Evolutionary conservation across 2,113 vertebrate species (phyloP), one percentile per base, ranked within the genome.

Genomic region (Camarhynchus parvulus): DNA sequence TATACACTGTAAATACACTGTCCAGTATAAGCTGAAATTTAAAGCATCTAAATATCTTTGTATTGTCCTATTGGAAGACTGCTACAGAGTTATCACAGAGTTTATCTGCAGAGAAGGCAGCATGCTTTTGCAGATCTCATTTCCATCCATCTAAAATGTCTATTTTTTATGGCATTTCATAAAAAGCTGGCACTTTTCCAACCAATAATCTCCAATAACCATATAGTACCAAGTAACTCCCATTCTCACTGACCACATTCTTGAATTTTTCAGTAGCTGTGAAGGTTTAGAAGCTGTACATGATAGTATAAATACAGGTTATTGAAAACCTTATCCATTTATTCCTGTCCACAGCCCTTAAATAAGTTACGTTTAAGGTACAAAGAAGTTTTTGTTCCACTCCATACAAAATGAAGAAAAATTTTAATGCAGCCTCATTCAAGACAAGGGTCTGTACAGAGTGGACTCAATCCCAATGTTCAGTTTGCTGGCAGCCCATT

Each of bases 81-180:
- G 30, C 23, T 63, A 47, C 24, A 27, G 5, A 33, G 56, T 33
- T 63, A 76, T 33, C 35, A 79, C 4, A 89, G 61, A 85, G 46
- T 31, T 74, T 76, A 62, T 62, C 41, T 87, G 35, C 49, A 59
- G 46, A 61, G 21, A 95, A 91, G n/a, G 30, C 18, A 93, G 22
- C 49, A 49, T 20, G 8, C 47, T 72, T 44, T 58, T 37, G 30
- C 9, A 64, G 31, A 62, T 87, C 75, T 78, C 23, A n/a, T 4
- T 68, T 56, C 47, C 61, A 76, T 77, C 33, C 25, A 87, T 70
- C 41, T 53, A 70, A 88, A 83, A 59, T 9, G 15, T 61, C 76
- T 83, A 17, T 14, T 94, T 91, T 92, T 92, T 49, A 79, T 35
- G n/a, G 31, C n/a, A 50, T 70, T 81, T 95, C 73, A 67, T 92